Base-by-base conservation (phyloP, 2,113 vertebrate species). In the Neoarius graeffei region DNA sequence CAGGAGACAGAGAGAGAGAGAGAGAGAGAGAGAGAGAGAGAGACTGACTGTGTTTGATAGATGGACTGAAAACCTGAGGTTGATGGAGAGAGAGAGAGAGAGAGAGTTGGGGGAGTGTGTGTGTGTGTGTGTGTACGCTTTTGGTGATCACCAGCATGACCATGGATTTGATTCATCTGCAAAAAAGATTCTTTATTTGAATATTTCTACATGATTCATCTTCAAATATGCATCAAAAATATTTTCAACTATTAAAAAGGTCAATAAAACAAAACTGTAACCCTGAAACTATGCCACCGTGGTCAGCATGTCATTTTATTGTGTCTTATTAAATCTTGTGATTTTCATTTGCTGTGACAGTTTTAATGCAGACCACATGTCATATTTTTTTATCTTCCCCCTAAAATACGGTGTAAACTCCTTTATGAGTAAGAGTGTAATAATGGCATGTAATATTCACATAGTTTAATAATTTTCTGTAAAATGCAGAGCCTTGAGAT, bases 31-130 rank as follows among this genome's bases (percentile, higher is more conserved):
- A 59, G 54, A 59, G 54, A 17, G 25, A 8, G 77, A 56, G 19
- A 74, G 20, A 14, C 19, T 9, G 42, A 15, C 50, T n/a, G 48
- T 84, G 69, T 57, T 27, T 11, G 66, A 67, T 67, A 67, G 66
- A 27, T n/a, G 1, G 66, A 67, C 66, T 67, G 66, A 67, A 67
- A 14, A 73, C 69, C 30, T 73, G 69, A 73, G 69, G 69, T 73
- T 73, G 69, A 42, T 73, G 69, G 3, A 57, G 15, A 57, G 54
- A 57, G 14, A 80, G 52, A 56, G 52, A 74, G 71, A 71, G 13
- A 35, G 67, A 71, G 30, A 71, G 69, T 19, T 56, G 86, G 74
- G 85, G 67, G 87, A 64, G 73, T 81, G 84, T 83, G 60, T 62
- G 60, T 20, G 60, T 23, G 19, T 62, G 60, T 60, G 59, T 17